Evolutionary conservation across 2,797 vertebrate species (phyloP).

Genomic region (Peromyscus melanophrys): DNA sequence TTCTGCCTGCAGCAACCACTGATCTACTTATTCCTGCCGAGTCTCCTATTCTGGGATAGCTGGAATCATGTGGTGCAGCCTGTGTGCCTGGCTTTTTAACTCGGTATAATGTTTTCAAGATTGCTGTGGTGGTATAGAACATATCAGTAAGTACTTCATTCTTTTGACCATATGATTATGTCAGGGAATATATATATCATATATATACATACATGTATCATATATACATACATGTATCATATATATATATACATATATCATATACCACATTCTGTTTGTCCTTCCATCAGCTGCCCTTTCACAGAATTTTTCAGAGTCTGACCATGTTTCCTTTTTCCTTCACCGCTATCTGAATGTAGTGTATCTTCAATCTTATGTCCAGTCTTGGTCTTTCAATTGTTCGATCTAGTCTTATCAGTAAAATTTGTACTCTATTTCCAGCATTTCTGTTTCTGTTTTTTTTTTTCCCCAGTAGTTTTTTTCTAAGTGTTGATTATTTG

Average conservation of each 20-base stretch:
- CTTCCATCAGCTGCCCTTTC: background rate
- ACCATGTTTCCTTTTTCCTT: background rate
- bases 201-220: too few relatives aligned
- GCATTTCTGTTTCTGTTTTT: background rate
- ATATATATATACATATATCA: too few relatives aligned
- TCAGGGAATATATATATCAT: background rate
- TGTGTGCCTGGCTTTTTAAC: background rate
- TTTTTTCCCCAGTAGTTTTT: background rate
- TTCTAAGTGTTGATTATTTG: background rate
- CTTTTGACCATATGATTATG: background rate
- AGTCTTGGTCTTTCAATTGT: background rate
- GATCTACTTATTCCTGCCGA: background rate
- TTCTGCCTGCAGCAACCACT: background rate
- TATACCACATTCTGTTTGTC: background rate
- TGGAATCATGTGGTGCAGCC: background rate
- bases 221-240: too few relatives aligned
- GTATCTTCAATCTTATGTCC: background rate
- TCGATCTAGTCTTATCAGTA: background rate
- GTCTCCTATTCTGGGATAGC: background rate
- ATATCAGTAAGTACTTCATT: background rate
- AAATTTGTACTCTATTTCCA: background rate
- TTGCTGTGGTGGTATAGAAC: background rate
- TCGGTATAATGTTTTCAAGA: background rate
- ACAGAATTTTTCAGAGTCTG: background rate
- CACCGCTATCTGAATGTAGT: background rate